These are phyloP conservation scores for Phrynosoma platyrhinos DNA, from an alignment of 2,113 vertebrate genomes.

Conservation along the genomic window DNA sequence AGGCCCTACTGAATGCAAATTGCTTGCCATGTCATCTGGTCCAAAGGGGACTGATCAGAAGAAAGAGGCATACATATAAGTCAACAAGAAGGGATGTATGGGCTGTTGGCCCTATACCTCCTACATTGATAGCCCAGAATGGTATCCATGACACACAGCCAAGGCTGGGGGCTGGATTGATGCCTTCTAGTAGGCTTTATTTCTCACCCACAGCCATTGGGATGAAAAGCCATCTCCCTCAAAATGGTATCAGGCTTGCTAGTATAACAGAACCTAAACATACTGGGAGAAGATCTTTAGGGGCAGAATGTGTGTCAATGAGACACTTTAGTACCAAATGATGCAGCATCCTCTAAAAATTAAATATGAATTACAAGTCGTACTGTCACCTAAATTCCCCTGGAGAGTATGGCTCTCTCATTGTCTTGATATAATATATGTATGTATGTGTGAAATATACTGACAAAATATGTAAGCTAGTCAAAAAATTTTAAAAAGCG, in stretches of 20 bases:
- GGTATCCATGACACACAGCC: no score
- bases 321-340: conserved; percentile 49
- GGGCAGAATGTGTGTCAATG: not conserved
- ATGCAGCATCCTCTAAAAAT: conserved; percentile 27
- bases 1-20: conserved; percentile 21
- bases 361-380: conserved; percentile 41
- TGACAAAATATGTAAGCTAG: conserved; percentile 89
- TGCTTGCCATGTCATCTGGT: not conserved
- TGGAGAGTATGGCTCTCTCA: not conserved
- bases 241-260: not conserved
- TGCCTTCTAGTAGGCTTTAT: not conserved
- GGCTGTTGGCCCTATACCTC: not conserved
- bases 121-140: not conserved
- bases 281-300: not conserved
- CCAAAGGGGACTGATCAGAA: not conserved
- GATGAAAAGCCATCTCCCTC: not conserved
- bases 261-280: not conserved
- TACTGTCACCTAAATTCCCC: conserved; percentile 23
- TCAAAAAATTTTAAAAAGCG: conserved; percentile 81
- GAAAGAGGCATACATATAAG: not conserved
- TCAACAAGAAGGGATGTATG: not conserved
- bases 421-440: conserved; percentile 85
- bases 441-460: conserved; percentile 81
- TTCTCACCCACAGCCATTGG: not conserved
- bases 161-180: not conserved